Conservation (phyloP, 2,888 invertebrate genomes). For the Pycnomerus fuliginosus region DNA sequence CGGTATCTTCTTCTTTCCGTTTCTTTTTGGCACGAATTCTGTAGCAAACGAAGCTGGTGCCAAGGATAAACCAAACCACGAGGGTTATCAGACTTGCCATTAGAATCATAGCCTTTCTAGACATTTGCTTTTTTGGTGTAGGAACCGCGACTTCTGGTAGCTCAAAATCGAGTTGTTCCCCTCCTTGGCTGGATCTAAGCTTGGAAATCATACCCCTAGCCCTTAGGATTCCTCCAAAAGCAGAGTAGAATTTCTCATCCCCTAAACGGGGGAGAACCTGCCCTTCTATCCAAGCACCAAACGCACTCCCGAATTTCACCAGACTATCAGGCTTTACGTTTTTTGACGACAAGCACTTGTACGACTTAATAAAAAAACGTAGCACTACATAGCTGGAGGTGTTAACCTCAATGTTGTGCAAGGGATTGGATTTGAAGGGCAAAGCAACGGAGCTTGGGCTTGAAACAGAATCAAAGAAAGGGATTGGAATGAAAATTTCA, state of each 20-base stretch:
- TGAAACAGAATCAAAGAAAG: constrained; percentile 59
- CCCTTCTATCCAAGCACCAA: constrained; percentile 58
- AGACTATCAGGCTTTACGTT: constrained; percentile 45
- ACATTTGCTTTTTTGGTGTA: too few species aligned
- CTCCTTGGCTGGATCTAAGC: too few species aligned
- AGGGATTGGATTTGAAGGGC: constrained; percentile 56
- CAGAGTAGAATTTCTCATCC: constrained; percentile 63
- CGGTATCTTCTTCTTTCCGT: too few species aligned
- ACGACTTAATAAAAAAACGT: constrained; percentile 57
- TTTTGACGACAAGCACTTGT: constrained; percentile 53
- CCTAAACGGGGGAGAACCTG: constrained; percentile 55
- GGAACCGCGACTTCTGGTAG: too few species aligned
- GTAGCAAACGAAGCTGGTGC: constrained; percentile 47
- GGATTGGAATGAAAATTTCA: constrained; percentile 55
- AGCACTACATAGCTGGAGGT: constrained; percentile 52
- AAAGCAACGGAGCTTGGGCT: constrained; percentile 61
- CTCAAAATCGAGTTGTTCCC: too few species aligned
- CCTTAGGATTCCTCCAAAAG: constrained; percentile 49
- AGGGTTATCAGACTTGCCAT: constrained; percentile 43
- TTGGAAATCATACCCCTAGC: too few species aligned
- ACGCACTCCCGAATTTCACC: constrained; percentile 55
- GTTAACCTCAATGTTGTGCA: constrained; percentile 52
- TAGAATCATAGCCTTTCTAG: constrained; percentile 25
- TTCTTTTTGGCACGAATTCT: constrained; percentile 30
- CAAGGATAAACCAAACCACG: constrained; percentile 48